phyloP scores from a whole-genome alignment of 35 echinoderm and acorn worm genomes.

The Hemicentrotus pulcherrimus region DNA sequence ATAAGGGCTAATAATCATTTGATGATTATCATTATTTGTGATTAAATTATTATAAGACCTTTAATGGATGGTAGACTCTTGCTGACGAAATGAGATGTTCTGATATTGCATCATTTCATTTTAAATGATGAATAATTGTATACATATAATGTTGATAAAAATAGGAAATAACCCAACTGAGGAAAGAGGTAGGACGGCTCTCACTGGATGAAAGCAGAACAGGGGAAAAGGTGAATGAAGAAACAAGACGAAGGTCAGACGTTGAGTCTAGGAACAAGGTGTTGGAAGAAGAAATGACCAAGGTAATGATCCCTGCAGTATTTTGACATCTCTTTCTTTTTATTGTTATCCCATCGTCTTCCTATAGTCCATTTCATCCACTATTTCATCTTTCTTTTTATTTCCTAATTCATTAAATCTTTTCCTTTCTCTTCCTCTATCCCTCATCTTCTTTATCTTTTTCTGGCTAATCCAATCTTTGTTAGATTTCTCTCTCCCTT shows the following conservation, averaged over 20 bases:
- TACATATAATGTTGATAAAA: neutral
- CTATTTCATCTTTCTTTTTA: neutral
- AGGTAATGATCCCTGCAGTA: slow-evolving; percentile 60
- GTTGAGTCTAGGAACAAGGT: slow-evolving; percentile 90
- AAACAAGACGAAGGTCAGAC: slow-evolving; percentile 69
- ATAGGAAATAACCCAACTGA: slow-evolving; percentile 77
- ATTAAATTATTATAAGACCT: too few species aligned
- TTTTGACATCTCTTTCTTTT: neutral
- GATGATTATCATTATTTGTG: too few species aligned
- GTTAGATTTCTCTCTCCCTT: too few species aligned
- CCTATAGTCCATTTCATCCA: neutral
- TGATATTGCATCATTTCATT: too few species aligned
- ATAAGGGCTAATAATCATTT: too few species aligned
- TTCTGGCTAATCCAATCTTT: neutral
- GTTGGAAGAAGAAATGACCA: slow-evolving; percentile 95
- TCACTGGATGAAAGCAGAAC: slow-evolving; percentile 51
- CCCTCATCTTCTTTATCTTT: neutral
- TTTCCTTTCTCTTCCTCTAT: neutral
- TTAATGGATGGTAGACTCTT: neutral
- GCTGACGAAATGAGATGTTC: too few species aligned
- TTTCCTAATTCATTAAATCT: neutral
- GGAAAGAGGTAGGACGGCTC: slow-evolving; percentile 70
- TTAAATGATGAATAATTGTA: too few species aligned
- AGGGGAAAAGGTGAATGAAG: slow-evolving; percentile 77
- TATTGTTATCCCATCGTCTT: neutral